phyloP scores from a whole-genome alignment of 1,140 invertebrate genomes.

The Papilio glaucus region DNA sequence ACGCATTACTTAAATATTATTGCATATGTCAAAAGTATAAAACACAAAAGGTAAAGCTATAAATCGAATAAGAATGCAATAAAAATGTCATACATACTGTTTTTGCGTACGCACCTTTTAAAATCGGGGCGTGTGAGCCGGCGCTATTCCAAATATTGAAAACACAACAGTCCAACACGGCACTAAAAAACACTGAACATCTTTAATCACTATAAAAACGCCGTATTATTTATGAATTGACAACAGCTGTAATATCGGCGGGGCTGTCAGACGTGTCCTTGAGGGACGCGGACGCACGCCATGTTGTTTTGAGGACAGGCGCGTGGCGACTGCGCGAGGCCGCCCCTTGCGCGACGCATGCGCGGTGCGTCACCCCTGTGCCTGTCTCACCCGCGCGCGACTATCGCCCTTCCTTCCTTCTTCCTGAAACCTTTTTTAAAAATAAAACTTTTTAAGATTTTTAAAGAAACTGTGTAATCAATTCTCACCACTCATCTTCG shows the following conservation, averaged over 20 bases:
- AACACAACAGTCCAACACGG: slow-evolving; percentile 54
- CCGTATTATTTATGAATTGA: slow-evolving; percentile 46
- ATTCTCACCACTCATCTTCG: no score
- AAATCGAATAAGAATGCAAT: slow-evolving; percentile 16
- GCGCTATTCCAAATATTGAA: slow-evolving; percentile 66
- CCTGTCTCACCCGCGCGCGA: slow-evolving; percentile 45
- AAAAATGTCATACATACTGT: slow-evolving; percentile 39
- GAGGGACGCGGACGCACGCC: slow-evolving; percentile 64
- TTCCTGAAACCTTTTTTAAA: slow-evolving; percentile 42
- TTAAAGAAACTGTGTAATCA: no score
- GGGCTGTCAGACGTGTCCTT: slow-evolving; percentile 73
- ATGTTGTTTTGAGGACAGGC: slow-evolving; percentile 75
- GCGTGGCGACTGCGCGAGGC: slow-evolving; percentile 79
- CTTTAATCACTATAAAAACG: slow-evolving; percentile 47
- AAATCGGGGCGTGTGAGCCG: slow-evolving; percentile 56
- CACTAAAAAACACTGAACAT: slow-evolving; percentile 53
- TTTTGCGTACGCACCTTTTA: slow-evolving; percentile 67
- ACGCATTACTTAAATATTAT: background rate
- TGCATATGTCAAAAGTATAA: background rate
- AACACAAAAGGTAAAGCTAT: background rate
- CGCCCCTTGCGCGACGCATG: slow-evolving; percentile 72
- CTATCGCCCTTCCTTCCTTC: slow-evolving; percentile 47
- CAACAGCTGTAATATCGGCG: slow-evolving; percentile 64
- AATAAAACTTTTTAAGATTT: no score
- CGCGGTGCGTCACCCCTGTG: slow-evolving; percentile 64